Percentiles rank a stretch among this genome's conserved stretches.
These are phyloP conservation scores for Teleogryllus oceanicus DNA, from an alignment of 2,888 invertebrate species.

Conservation along the genomic window DNA sequence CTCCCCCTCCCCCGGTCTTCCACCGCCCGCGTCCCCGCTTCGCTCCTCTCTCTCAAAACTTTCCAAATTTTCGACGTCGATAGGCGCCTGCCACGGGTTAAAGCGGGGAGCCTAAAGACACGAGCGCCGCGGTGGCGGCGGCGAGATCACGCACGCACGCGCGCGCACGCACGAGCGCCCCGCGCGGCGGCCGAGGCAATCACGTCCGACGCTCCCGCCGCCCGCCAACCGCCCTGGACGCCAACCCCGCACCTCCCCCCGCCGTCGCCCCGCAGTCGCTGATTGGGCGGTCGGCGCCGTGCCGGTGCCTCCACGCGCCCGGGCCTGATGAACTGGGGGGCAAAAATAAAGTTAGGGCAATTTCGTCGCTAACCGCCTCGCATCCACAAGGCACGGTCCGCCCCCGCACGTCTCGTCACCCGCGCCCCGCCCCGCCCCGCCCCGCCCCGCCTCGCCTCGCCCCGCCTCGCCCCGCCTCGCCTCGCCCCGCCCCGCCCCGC, in stretches of 20 bases:
- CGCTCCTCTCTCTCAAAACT: background rate
- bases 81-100: background rate
- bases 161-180: background rate
- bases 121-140: background rate
- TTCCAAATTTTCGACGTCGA: background rate
- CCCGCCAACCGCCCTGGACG: no score
- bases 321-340: background rate
- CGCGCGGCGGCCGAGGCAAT: conserved; percentile 6
- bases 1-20: background rate
- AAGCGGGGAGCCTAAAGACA: background rate
- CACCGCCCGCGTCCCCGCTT: background rate
- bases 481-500: no score
- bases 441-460: no score
- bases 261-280: background rate
- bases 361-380: conserved; percentile 7
- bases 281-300: background rate
- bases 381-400: background rate
- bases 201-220: background rate
- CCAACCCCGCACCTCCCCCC: no score
- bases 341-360: conserved; percentile 10
- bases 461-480: no score
- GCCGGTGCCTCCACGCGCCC: background rate
- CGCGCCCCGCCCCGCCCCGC: no score
- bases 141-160: background rate
- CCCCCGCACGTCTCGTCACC: background rate